These are phyloP conservation scores for Apteryx mantelli DNA, from an alignment of 2,113 vertebrate species.

Conservation along the genomic window DNA sequence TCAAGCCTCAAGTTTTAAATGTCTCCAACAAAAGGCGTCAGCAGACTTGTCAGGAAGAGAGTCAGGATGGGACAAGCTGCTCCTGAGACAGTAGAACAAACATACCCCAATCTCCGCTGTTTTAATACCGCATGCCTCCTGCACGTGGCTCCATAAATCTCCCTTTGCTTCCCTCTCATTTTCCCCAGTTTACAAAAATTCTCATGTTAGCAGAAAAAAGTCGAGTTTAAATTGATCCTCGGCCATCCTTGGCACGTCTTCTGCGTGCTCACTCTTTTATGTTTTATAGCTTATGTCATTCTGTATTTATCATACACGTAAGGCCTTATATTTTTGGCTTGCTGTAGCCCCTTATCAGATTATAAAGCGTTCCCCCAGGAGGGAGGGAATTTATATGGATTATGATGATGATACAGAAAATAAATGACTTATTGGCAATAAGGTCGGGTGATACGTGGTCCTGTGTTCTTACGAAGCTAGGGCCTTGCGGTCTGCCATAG, in stretches of 20 bases:
- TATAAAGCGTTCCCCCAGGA: constrained; percentile 37
- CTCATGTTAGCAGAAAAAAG: constrained; percentile 51
- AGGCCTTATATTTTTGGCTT: constrained; percentile 53
- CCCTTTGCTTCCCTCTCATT: constrained; percentile 48
- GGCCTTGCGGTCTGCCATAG: background rate
- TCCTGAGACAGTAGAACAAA: constrained; percentile 60
- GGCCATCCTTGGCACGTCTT: constrained; percentile 56
- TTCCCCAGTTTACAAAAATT: constrained; percentile 59
- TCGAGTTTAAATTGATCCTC: constrained; percentile 60
- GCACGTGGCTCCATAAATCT: constrained; percentile 47
- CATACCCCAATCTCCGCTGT: constrained; percentile 36
- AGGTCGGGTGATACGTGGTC: background rate
- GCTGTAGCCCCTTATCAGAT: constrained; percentile 48
- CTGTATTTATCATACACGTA: constrained; percentile 52
- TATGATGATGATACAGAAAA: constrained; percentile 26
- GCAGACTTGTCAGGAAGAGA: constrained; percentile 6
- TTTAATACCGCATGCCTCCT: constrained; percentile 36
- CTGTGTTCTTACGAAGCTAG: background rate
- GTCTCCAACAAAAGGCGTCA: constrained; percentile 33
- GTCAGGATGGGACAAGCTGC: constrained; percentile 41
- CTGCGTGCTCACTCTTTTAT: constrained; percentile 31
- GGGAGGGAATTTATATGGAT: constrained; percentile 41
- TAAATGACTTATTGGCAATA: constrained; percentile 38
- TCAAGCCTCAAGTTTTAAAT: background rate
- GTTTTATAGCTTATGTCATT: constrained; percentile 58